Percentiles rank a stretch among this genome's conserved stretches.
Evolutionary conservation across 2,113 vertebrate species (phyloP).

Genomic region (Ictalurus punctatus): DNA sequence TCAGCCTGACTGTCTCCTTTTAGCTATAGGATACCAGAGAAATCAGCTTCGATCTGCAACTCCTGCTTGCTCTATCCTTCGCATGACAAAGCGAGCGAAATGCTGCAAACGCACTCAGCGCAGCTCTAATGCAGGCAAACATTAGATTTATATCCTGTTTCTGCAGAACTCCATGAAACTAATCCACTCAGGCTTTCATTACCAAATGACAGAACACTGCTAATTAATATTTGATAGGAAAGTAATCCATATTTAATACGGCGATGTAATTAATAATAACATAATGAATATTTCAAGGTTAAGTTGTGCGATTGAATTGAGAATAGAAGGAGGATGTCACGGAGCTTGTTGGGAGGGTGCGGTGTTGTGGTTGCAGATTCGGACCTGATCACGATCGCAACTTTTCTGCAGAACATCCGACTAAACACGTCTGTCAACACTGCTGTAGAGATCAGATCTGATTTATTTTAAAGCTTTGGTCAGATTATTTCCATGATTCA

Average conservation of each 20-base stretch:
- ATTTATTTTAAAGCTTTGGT: neutral
- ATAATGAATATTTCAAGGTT: constrained; percentile 57
- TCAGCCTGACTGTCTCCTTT: constrained; percentile 19
- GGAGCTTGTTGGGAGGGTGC: neutral
- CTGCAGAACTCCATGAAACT: constrained; percentile 42
- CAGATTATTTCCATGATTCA: neutral
- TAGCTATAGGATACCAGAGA: constrained; percentile 15
- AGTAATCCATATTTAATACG: constrained; percentile 56
- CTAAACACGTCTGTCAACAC: neutral
- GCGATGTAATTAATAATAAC: constrained; percentile 61
- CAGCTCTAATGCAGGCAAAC: constrained; percentile 18
- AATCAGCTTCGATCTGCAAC: neutral
- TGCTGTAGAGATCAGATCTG: neutral
- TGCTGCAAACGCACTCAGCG: constrained; percentile 6
- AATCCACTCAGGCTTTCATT: constrained; percentile 54
- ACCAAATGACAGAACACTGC: constrained; percentile 49
- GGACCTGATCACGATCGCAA: neutral
- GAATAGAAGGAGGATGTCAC: constrained; percentile 21
- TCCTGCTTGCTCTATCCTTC: neutral
- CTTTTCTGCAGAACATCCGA: neutral
- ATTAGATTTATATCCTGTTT: constrained; percentile 41
- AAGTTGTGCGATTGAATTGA: constrained; percentile 46
- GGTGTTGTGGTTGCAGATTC: neutral
- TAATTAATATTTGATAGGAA: constrained; percentile 58
- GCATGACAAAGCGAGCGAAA: neutral